Base-by-base conservation (phyloP, 2,888 invertebrate species). In the Xylota segnis region DNA sequence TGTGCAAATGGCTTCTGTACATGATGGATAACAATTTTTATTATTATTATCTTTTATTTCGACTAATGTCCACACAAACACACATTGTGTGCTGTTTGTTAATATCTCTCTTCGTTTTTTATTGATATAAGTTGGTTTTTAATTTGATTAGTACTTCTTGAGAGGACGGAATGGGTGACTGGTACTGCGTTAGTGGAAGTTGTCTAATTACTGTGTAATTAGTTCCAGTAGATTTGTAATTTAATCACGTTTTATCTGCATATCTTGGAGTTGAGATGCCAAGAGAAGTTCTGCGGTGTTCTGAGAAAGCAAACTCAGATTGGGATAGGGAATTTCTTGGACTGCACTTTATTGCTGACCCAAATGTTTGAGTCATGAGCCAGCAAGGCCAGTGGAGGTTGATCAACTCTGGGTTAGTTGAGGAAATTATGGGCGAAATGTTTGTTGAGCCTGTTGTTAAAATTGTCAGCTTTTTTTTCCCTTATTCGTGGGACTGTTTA, bases 171-270 rank as follows among this genome's bases (percentile, higher is more conserved):
- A 58, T 23, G 6, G 18, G 58, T n/a, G 58, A 58, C 12, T 16
- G 23, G 37, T 52, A 27, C 7, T 52, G 43, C 34, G 16, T 18
- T 56, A 10, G 29, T 75, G 32, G 65, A 66, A 77, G 71, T 76
- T 72, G 65, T 74, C 59, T 76, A 71, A 83, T 83, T 83, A 59
- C 50, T 61, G 59, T 54, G 52, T 71, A 77, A 83, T 83, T 61
- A 50, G 45, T 77, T 77, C 54, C 66, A 59, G 77, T 54, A 59
- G 47, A 72, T 77, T 83, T 77, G 71, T 16, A 72, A 54, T 52
- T 77, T 83, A 71, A 83, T 76, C 29, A 52, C 43, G 12, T 23
- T 34, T 7, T 54, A 14, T 63, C 18, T 32, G 29, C 23, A 37
- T 40, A 43, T 59, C 32, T 29, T 10, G 27, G 29, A 7, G 18